Percentiles rank a stretch among this genome's conserved stretches.
Conservation (phyloP, 2,888 invertebrate species). For the Parochlus steinenii region DNA sequence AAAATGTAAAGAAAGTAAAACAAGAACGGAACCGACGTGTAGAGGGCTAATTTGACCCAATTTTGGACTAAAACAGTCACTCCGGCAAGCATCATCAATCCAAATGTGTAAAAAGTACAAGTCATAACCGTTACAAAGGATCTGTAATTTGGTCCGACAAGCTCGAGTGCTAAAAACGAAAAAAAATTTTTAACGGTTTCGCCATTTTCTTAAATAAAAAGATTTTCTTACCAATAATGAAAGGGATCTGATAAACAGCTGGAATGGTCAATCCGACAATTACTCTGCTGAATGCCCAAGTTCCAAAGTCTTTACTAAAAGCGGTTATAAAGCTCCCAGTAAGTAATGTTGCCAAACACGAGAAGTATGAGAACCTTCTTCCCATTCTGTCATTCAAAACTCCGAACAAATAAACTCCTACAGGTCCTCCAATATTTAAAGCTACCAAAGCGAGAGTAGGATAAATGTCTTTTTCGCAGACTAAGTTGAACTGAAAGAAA, state of each 20-base stretch:
- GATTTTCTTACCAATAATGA: constrained; percentile 62
- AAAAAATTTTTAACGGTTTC: constrained; percentile 11
- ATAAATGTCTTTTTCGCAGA: constrained; percentile 73
- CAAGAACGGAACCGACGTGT: constrained; percentile 72
- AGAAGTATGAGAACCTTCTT: constrained; percentile 68
- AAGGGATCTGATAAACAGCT: constrained; percentile 86
- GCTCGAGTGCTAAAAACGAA: constrained; percentile 56
- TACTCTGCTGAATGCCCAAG: constrained; percentile 64
- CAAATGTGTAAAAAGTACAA: constrained; percentile 77
- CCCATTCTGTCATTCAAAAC: constrained; percentile 75
- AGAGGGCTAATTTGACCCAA: constrained; percentile 66
- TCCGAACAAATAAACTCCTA: constrained; percentile 81
- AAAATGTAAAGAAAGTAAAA: constrained; percentile 73
- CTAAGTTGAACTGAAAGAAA: constrained; percentile 79
- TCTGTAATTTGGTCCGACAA: constrained; percentile 80
- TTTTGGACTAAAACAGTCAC: constrained; percentile 73
- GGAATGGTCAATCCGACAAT: constrained; percentile 84
- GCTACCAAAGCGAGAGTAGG: constrained; percentile 75
- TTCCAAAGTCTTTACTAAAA: constrained; percentile 60
- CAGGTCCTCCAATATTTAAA: constrained; percentile 73
- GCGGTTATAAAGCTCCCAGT: constrained; percentile 66
- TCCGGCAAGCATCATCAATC: constrained; percentile 63
- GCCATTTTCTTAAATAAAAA: not conserved
- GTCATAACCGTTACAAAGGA: constrained; percentile 88
- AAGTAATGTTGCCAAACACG: constrained; percentile 66